A percentile compares a stretch with the other conserved stretches of the same genome.
Conservation (phyloP, 1,140 invertebrate species). For the Lasaia peninsularis region DNA sequence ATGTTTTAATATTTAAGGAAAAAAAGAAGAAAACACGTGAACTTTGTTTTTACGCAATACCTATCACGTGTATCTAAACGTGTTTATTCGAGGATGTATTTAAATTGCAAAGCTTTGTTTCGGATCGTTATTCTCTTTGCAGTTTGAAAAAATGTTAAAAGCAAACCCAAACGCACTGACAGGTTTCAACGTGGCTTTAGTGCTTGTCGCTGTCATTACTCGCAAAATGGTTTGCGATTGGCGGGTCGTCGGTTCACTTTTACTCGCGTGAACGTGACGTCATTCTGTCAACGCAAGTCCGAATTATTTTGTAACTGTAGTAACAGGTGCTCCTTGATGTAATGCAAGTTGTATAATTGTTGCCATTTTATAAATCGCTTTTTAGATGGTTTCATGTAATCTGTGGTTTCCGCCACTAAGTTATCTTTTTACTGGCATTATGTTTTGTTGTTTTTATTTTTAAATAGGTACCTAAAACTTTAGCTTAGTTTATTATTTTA, state of each 20-base stretch:
- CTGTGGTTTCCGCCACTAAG: background rate
- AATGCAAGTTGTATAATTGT: conserved; percentile 5
- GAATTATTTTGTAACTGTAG: conserved; percentile 7
- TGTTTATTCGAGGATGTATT: conserved; percentile 3
- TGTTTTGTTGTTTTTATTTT: background rate
- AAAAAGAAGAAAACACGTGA: conserved; percentile 7
- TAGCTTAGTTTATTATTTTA: too few species aligned
- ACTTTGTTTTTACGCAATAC: background rate
- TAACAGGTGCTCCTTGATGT: conserved; percentile 6
- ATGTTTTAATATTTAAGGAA: background rate
- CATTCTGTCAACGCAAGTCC: conserved; percentile 6
- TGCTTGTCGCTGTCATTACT: background rate
- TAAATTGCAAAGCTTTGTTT: conserved; percentile 13
- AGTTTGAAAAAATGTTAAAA: background rate
- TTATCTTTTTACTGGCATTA: background rate
- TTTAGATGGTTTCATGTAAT: conserved; percentile 3
- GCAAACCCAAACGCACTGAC: background rate
- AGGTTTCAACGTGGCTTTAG: background rate
- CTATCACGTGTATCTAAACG: conserved; percentile 12
- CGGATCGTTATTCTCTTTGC: background rate
- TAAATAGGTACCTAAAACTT: background rate
- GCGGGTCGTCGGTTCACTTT: background rate
- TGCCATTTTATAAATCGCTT: background rate
- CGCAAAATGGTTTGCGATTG: background rate
- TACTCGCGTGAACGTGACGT: conserved; percentile 7